Base-by-base conservation (phyloP, 2,888 invertebrate species). In the Coelopa pilipes region DNA sequence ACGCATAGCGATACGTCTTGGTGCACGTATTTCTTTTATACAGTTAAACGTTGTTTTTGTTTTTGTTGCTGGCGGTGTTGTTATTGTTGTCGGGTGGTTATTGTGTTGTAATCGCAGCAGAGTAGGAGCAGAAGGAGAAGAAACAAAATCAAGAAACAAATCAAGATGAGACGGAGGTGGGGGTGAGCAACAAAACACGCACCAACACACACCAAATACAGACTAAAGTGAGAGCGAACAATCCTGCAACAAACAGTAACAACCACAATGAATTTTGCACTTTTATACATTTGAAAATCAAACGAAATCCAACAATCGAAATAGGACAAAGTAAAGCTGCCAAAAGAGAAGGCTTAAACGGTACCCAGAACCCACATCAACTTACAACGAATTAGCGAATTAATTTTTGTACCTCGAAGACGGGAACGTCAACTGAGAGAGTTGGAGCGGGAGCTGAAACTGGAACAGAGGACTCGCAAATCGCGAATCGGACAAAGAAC, bases 351-450 rank as follows among this genome's bases (percentile, higher is more conserved):
- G 19, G 47, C 46, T n/a, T n/a, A 50, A 47, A 21, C 17, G 50
- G 5, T 3, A 45, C 53, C 15, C 49, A 17, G 12, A 53, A 71
- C 70, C 17, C 45, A 24, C 17, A 17, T 71, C 65, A 65, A 34
- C 34, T 63, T 49, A 71, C 71, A 71, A 65, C 71, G 71, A 71
- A 71, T 71, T 70, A 62, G 45, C 24, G 55, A 71, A 45, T 65
- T 50, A 66, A 50, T 4, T 66, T 50, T 55, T 71, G 15, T 46
- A 71, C 34, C n/a, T 65, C 65, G 24, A 53, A 59, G 34, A 34
- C 34, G 34, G 34, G 34, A 34, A 34, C 34, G 34, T 7, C 34
- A 34, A 7, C 34, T 7, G 4, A 7, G 7, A 34, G 34, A 34
- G 34, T 34, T 34, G 34, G 34, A 34, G 34, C 34, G 34, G 34